Percentiles rank a stretch among this genome's conserved stretches.
phyloP scores from a whole-genome alignment of 2,888 invertebrate genomes.

The Macroteleia sp. region DNA sequence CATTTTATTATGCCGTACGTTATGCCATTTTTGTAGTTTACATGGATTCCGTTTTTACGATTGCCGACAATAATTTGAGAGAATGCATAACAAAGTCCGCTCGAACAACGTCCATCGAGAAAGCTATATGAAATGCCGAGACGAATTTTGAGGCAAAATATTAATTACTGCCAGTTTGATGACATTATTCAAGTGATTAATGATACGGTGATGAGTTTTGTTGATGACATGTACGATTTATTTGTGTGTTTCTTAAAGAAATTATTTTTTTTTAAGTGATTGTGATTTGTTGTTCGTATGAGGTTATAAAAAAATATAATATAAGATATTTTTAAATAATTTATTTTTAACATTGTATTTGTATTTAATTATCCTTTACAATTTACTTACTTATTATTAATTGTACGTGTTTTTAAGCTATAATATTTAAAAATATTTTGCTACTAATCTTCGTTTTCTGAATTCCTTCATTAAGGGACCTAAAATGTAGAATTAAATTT shows the following conservation, averaged over 20 bases:
- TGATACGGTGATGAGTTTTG: slow-evolving; percentile 5
- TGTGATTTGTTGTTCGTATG: neutral
- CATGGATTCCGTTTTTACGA: slow-evolving; percentile 1
- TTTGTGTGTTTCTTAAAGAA: too few species aligned
- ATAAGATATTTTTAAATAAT: neutral
- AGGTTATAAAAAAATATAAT: neutral
- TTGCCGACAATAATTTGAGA: neutral
- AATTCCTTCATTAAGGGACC: slow-evolving; percentile 10
- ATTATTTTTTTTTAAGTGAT: neutral
- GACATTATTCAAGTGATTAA: slow-evolving; percentile 22
- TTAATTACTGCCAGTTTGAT: slow-evolving; percentile 14
- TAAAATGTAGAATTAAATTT: slow-evolving; percentile 6
- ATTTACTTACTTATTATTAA: slow-evolving; percentile 17
- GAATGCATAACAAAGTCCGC: neutral
- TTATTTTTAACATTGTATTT: slow-evolving; percentile 5
- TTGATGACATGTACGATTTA: slow-evolving; percentile 4
- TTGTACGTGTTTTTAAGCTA: too few species aligned
- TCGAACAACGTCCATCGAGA: slow-evolving; percentile 46
- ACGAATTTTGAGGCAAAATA: neutral
- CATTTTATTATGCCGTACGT: too few species aligned
- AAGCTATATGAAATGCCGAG: slow-evolving; percentile 16
- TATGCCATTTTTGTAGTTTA: slow-evolving; percentile 5
- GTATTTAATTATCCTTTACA: neutral
- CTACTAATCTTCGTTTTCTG: slow-evolving; percentile 9
- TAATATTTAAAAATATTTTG: slow-evolving; percentile 15